phyloP scores from a whole-genome alignment of 2,888 invertebrate genomes.

The Ptychoptera contaminata region DNA sequence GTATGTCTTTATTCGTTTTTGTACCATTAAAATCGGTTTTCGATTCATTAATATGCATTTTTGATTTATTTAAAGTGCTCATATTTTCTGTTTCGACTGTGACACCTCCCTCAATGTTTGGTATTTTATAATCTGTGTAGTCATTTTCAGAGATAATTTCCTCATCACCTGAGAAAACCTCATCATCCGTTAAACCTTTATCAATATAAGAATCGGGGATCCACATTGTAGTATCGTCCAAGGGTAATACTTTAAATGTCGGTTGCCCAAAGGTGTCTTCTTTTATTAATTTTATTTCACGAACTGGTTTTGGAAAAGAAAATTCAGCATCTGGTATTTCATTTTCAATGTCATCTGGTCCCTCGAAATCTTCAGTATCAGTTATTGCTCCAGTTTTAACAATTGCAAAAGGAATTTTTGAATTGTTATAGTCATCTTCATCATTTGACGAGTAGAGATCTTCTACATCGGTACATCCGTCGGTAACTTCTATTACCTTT shows the following conservation, averaged over 20 bases:
- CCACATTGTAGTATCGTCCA: conserved; percentile 23
- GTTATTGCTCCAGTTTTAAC: no score
- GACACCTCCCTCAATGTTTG: conserved; percentile 17
- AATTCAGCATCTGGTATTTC: conserved; percentile 17
- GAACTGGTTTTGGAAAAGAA: conserved; percentile 25
- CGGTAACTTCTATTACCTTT: conserved; percentile 3
- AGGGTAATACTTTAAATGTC: conserved; percentile 31
- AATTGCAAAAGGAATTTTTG: conserved; percentile 13
- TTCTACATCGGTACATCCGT: conserved; percentile 30
- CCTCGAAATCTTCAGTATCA: background rate
- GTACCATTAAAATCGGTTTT: conserved; percentile 36
- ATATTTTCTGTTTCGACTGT: conserved; percentile 14
- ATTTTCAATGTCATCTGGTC: background rate
- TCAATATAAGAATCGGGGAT: conserved; percentile 18
- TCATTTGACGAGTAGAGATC: conserved; percentile 25
- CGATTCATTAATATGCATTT: conserved; percentile 20
- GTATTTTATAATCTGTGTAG: conserved; percentile 13
- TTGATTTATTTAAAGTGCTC: conserved; percentile 15
- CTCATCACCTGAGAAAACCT: conserved; percentile 28
- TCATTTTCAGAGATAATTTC: conserved; percentile 10
- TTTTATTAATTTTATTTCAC: conserved; percentile 32
- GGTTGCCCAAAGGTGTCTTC: conserved; percentile 30
- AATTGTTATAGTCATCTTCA: conserved; percentile 12
- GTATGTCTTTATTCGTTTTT: conserved; percentile 18
- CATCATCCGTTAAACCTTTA: conserved; percentile 24